Base-by-base conservation (phyloP, 2,888 invertebrate genomes). In the Phyto melanocephala region DNA sequence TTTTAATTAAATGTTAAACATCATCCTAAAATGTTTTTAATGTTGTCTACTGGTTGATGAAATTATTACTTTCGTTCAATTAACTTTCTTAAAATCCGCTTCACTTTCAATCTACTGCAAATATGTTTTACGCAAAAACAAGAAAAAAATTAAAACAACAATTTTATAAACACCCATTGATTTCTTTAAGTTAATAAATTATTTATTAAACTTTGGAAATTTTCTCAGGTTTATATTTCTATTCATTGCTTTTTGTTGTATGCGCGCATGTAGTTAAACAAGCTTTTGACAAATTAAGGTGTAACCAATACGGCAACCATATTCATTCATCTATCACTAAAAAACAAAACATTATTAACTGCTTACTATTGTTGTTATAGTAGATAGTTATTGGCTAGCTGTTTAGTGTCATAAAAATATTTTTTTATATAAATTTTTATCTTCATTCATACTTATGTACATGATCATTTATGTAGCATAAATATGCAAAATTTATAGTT, bases 401-500 rank as follows among this genome's bases (percentile, higher is more conserved):
- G 24, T 58, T 58, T 65, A 45, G 71, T 76, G 17, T 72, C 62
- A 68, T 72, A 71, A 76, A 63, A 28, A 22, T 60, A 24, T n/a
- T 28, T 28, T 33, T 50, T 63, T 37, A 22, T 75, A 63, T 28
- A 7, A 42, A 28, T 68, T 60, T 68, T 15, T 52, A 37, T 52
- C 24, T 54, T 62, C 67, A 75, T 45, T 56, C 17, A n/a, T 50
- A n/a, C n/a, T n/a, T n/a, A n/a, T n/a, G n/a, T n/a, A 56, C 65
- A 67, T 67, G 54, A 76, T 82, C 75, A 79, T 76, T 76, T 82
- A 65, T 28, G 28, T 28, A 3, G 28, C 3, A 28, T 6, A 28
- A 3, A 28, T 79, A 78, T 79, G 79, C 79, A 82, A 76, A 82
- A 82, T 79, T 79, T 76, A 50, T 79, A 70, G 71, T 76, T 79